These are phyloP conservation scores for Fragariocoptes setiger DNA, from an alignment of 1,140 invertebrate species.

Conservation along the genomic window DNA sequence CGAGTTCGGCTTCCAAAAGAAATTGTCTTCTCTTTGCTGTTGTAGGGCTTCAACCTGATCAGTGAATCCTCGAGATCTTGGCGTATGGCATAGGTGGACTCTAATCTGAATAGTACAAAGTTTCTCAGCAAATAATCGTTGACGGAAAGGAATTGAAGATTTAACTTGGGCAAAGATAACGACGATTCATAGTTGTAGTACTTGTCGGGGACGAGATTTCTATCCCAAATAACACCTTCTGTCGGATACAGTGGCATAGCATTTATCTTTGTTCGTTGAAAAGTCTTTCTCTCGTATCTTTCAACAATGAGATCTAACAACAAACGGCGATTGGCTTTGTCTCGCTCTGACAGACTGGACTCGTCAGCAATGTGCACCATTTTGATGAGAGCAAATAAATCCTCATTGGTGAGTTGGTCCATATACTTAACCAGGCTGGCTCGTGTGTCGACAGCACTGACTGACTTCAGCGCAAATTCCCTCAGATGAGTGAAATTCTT, in stretches of 20 bases:
- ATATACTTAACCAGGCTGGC: conserved; percentile 58
- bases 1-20: conserved; percentile 84
- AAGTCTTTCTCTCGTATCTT: conserved; percentile 51
- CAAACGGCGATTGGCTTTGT: conserved; percentile 32
- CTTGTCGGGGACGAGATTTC: conserved; percentile 87
- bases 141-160: conserved; percentile 86
- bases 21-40: conserved; percentile 46
- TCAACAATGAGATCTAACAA: conserved; percentile 51
- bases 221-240: conserved; percentile 94
- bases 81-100: conserved; percentile 93
- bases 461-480: conserved; percentile 63
- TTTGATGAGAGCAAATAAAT: conserved; percentile 41
- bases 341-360: not conserved
- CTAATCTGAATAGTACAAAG: conserved; percentile 84
- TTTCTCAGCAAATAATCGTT: conserved; percentile 93
- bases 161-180: conserved; percentile 80
- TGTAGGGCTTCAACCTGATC: conserved; percentile 69
- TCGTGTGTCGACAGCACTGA: conserved; percentile 66
- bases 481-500: conserved; percentile 55
- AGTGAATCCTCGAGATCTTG: conserved; percentile 94
- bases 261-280: conserved; percentile 76
- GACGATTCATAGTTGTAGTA: conserved; percentile 83
- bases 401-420: conserved; percentile 34
- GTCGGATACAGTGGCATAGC: conserved; percentile 95
- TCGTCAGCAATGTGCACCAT: conserved; percentile 4